phyloP scores from a whole-genome alignment of 2,888 invertebrate genomes.

The Noctuana brunneofusca region DNA sequence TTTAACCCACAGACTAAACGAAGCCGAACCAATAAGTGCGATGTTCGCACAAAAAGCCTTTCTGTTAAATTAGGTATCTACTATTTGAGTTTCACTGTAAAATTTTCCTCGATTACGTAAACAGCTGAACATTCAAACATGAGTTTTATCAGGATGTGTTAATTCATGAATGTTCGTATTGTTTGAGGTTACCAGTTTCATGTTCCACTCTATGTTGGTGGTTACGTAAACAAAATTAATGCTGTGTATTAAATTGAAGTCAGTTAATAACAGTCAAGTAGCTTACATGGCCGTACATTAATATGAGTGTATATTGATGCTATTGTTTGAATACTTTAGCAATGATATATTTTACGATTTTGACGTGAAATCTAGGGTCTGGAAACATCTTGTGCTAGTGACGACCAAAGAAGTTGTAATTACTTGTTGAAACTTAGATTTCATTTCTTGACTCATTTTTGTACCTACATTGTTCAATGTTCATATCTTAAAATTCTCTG shows the following conservation, averaged over 20 bases:
- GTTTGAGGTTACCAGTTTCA: slow-evolving; percentile 27
- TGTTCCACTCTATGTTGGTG: slow-evolving; percentile 18
- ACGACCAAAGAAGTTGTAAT: no score
- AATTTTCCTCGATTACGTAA: slow-evolving; percentile 30
- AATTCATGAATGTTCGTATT: slow-evolving; percentile 28
- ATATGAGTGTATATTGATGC: not conserved
- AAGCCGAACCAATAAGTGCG: not conserved
- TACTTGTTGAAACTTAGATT: no score
- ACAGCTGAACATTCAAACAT: slow-evolving; percentile 21
- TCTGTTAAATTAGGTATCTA: slow-evolving; percentile 1
- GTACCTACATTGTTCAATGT: no score
- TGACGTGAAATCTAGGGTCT: not conserved
- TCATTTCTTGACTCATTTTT: no score
- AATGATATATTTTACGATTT: not conserved
- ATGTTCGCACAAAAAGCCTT: not conserved
- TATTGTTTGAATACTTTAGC: no score
- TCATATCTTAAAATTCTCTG: no score
- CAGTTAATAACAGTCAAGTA: slow-evolving; percentile 20
- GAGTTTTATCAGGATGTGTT: slow-evolving; percentile 32
- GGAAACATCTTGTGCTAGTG: no score
- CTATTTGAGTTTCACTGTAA: slow-evolving; percentile 9
- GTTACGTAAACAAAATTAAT: slow-evolving; percentile 31
- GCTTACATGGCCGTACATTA: slow-evolving; percentile 18
- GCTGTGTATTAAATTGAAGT: slow-evolving; percentile 12
- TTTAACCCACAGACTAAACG: not conserved